Evolutionary conservation across 2,888 invertebrate species (phyloP), one percentile per base, ranked within the genome.

Genomic region (Ischnura elegans): DNA sequence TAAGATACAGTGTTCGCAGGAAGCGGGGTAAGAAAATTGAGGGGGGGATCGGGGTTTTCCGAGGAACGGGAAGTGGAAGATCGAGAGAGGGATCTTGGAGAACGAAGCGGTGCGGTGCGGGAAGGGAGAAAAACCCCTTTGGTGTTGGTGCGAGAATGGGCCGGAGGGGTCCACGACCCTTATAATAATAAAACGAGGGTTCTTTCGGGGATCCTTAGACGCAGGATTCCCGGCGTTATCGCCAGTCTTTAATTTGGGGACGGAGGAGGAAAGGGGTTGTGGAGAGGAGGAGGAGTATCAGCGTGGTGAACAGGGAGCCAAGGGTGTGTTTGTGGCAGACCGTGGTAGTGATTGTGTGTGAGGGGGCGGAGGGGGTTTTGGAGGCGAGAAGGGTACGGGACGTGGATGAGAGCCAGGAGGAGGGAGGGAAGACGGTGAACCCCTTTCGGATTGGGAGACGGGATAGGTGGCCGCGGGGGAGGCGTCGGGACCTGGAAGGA

Each of bases 211-310:
- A 55, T 55, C 87, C 47, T 61, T 90, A 55, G 90, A 90, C 90
- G 61, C 43, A 61, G 90, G 90, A 61, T 61, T 90, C 90, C 90
- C 55, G 61, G 90, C 90, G 90, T 61, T 90, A 90, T 90, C 90
- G 61, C n/a, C 90, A 55, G 66, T 61, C 90, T 90, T 90, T 61
- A 90, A 61, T 90, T 90, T 61, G 43, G 87, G 55, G 36, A 25
- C 36, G 76, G 42, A n/a, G 51, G 47, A 47, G 42, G 36, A 29
- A 36, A 19, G 55, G 87, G 51, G 16, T 51, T 1, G 43, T 10
- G n/a, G 43, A 43, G 25, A 51, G 51, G 51, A 51, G 51, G n/a
- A 51, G 51, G 4, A 8, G 19, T 2, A 2, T 19, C 8, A 21
- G 55, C 45, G 55, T 55, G 51, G 43, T 36, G 76, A 76, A 36